These are phyloP conservation scores for Arion vulgaris DNA, from an alignment of 1,140 invertebrate genomes.

Conservation along the genomic window DNA sequence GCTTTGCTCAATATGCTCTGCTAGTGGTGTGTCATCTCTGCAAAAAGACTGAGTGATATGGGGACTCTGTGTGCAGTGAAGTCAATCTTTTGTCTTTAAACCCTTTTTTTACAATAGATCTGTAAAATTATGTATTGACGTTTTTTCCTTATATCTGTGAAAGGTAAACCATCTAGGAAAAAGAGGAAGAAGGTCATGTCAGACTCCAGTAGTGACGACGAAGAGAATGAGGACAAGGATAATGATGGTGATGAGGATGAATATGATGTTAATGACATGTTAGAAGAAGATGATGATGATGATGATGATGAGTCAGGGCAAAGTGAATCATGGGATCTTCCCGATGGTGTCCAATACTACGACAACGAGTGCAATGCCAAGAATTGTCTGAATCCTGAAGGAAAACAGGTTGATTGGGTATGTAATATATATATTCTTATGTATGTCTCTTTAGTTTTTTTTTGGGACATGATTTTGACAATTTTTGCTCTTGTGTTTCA, in stretches of 20 bases:
- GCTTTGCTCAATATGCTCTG: no score
- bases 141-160: neutral
- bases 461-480: neutral
- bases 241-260: neutral
- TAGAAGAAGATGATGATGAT: neutral
- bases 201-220: neutral
- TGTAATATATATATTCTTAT: no score
- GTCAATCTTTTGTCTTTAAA: no score
- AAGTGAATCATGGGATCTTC: slow-evolving; percentile 23
- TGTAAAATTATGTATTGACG: neutral
- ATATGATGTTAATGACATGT: neutral
- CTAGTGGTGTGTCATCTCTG: no score
- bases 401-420: slow-evolving; percentile 28
- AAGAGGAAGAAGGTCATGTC: neutral
- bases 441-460: neutral
- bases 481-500: neutral
- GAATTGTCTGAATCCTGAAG: slow-evolving; percentile 20
- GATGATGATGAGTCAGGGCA: neutral
- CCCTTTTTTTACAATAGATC: no score
- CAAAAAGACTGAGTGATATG: no score
- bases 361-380: slow-evolving; percentile 20
- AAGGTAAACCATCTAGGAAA: neutral
- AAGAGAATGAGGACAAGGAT: no score
- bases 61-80: no score
- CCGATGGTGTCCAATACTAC: slow-evolving; percentile 27